Conservation (phyloP, 2,797 vertebrate genomes). For the Ibycter americanus region DNA sequence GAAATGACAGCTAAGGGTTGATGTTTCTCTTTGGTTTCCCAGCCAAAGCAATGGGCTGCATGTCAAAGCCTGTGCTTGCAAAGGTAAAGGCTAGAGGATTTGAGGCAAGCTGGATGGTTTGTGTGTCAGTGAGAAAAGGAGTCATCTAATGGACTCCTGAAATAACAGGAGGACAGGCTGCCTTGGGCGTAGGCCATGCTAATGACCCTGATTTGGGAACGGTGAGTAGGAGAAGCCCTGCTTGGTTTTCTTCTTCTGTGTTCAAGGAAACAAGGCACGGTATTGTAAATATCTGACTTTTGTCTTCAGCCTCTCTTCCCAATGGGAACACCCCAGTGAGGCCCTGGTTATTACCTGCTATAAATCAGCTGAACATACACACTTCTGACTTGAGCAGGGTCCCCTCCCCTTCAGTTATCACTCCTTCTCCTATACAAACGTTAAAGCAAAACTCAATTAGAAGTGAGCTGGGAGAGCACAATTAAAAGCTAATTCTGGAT, state of each 20-base stretch:
- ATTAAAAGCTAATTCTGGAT: background rate
- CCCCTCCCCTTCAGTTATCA: background rate
- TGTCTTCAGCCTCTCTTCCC: background rate
- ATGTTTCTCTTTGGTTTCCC: background rate
- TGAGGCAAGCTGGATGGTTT: background rate
- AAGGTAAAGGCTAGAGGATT: background rate
- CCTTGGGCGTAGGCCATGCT: background rate
- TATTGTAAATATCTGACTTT: background rate
- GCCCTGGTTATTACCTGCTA: background rate
- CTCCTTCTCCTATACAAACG: background rate
- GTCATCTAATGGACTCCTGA: background rate
- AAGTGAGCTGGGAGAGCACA: background rate
- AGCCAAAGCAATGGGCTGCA: background rate
- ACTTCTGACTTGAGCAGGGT: accelerated
- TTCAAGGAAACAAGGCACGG: background rate
- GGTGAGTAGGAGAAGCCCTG: background rate
- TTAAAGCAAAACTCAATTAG: background rate
- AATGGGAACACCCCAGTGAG: background rate
- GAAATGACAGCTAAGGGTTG: background rate
- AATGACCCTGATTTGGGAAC: background rate
- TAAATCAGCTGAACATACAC: background rate
- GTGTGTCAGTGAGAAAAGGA: background rate
- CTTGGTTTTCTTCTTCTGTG: background rate
- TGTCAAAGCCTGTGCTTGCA: background rate
- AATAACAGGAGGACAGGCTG: background rate